Evolutionary conservation across 1,140 invertebrate species (phyloP), one percentile per base, ranked within the genome.

Genomic region (Thrips palmi): DNA sequence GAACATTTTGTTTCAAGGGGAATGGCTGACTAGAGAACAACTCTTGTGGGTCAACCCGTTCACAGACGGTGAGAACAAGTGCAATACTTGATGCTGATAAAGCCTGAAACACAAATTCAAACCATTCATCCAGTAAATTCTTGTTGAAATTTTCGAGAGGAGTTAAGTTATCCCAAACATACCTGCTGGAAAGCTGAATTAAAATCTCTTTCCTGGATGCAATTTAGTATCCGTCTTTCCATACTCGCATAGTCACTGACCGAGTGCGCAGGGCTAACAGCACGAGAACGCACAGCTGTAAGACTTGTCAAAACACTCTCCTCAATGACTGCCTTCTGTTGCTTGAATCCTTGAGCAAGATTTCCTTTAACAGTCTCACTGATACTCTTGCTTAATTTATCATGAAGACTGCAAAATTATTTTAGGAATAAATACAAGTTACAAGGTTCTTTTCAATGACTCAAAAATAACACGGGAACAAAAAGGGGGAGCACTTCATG

Each of bases 171-270:
- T 14, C 24, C 3, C 25, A 8, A 43, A 25, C 17, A 49, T 49
- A 67, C 88, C 60, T 86, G 67, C 55, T 91, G 82, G 56, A 93
- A 91, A 10, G 86, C 87, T 33, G 74, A 69, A 58, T 87, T 86
- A 2, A 78, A 60, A 51, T 86, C 76, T 3, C 79, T 78, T 43
- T 71, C 65, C 22, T 65, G 58, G 14, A 89, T 56, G n/a, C 82
- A 58, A 17, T 74, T 67, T 45, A 77, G 63, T 31, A 89, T 72
- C 45, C 77, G 72, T n/a, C 70, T 60, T 48, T 77, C 68, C 41
- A 64, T 63, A 42, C 64, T 62, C 43, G 71, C 67, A n/a, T 66
- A 53, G 52, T 76, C 71, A 25, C 63, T 56, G n/a, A 60, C 48
- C 29, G 63, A 60, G 8, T 70, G 65, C 1, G 68, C 63, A 2